Evolutionary conservation across 1,140 invertebrate genomes (phyloP).

Genomic region (Cotesia glomerata): DNA sequence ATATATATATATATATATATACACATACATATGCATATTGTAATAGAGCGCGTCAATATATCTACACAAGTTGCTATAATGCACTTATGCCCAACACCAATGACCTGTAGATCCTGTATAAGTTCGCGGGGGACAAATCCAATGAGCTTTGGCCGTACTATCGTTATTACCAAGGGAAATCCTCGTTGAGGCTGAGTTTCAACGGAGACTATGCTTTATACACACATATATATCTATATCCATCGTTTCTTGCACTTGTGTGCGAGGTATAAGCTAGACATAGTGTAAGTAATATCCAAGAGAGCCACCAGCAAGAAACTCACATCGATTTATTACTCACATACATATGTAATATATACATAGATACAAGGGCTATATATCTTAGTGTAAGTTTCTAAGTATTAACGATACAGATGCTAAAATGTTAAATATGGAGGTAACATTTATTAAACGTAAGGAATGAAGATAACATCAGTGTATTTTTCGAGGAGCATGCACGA

Average conservation of each 20-base stretch:
- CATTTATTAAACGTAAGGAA: no score
- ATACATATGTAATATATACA: not conserved
- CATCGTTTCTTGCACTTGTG: not conserved
- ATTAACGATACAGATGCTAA: no score
- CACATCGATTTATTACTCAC: constrained; percentile 24
- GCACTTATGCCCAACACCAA: constrained; percentile 34
- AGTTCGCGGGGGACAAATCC: constrained; percentile 16
- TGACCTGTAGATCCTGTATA: constrained; percentile 3
- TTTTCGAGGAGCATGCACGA: no score
- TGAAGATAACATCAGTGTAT: no score
- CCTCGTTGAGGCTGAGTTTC: constrained; percentile 11
- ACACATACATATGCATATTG: no score
- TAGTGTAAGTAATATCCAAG: constrained; percentile 37
- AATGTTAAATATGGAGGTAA: no score
- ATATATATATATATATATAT: constrained; percentile 7
- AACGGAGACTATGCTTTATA: not conserved
- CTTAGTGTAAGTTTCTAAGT: no score
- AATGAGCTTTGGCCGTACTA: constrained; percentile 5
- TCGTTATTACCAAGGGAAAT: constrained; percentile 25
- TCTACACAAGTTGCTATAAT: constrained; percentile 10
- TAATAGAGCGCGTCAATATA: not conserved
- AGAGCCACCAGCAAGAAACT: constrained; percentile 18
- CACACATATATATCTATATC: not conserved
- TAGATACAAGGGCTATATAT: not conserved
- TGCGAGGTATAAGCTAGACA: constrained; percentile 34